Base-by-base conservation (phyloP, 2,113 vertebrate genomes). In the Lethenteron camtschaticum region DNA sequence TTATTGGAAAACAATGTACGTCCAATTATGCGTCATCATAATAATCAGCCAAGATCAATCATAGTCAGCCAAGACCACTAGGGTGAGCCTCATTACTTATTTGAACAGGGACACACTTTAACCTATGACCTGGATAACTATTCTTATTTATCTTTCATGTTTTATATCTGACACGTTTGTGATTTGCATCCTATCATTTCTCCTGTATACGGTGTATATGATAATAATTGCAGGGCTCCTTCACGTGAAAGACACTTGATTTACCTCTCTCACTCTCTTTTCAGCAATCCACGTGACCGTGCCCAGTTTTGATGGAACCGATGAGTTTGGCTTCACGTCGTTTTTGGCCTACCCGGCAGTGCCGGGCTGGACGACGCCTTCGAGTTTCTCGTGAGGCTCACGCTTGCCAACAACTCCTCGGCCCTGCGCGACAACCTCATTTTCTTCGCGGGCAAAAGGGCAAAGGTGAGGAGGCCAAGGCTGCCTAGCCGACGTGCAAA, bases 361-460 rank as follows among this genome's bases (percentile, higher is more conserved):
- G 69, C 79, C 81, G 80, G 79, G 75, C 82, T 85, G 75, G 76
- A 75, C 70, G 78, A 77, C 72, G 79, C 79, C 82, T 85, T 83
- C 16, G 83, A 88, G 83, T 87, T 89, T 79, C 78, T 14, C 69
- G 58, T 94, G 73, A 87, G 82, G 80, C 85, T 95, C 80, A 83
- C 79, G 0, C 78, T 88, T 57, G 76, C 80, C 74, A 81, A 84
- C 72, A 79, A 81, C 58, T 73, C 76, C 9, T 83, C 84, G 1
- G 84, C 86, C 58, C 70, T 83, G 72, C 79, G 79, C 79, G 82
- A 92, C 73, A 91, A 87, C 75, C 76, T 90, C 73, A 83, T 90
- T 73, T 80, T 91, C 80, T 94, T 85, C 75, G 83, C 84, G 87
- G 86, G 73, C 83, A 83, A 73, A 89, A 83, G 72, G 85, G 85